A percentile compares a stretch with the other conserved stretches of the same genome.
These are phyloP conservation scores for Netelia virgata DNA, from an alignment of 2,888 invertebrate genomes.

Conservation along the genomic window DNA sequence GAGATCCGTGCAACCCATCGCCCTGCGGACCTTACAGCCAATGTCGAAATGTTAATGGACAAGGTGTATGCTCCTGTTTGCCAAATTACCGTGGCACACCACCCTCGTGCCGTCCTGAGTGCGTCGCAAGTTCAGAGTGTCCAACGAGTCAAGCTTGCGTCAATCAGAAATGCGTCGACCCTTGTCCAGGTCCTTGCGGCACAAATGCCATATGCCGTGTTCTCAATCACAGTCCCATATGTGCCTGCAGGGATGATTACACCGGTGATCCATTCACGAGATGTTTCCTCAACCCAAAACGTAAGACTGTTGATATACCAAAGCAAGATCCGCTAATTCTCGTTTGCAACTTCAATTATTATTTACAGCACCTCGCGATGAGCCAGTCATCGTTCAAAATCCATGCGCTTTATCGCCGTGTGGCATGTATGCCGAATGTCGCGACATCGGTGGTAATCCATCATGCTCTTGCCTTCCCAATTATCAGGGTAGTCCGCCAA, in stretches of 20 bases:
- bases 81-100: conserved; percentile 92
- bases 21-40: conserved; percentile 94
- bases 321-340: neutral
- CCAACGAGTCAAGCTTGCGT: conserved; percentile 92
- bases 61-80: conserved; percentile 92
- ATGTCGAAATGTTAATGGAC: conserved; percentile 89
- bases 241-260: conserved; percentile 92
- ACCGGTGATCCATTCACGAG: conserved; percentile 90
- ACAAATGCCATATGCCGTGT: conserved; percentile 92
- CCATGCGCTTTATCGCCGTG: conserved; percentile 94
- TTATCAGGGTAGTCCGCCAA: conserved; percentile 92
- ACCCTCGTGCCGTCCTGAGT: conserved; percentile 93
- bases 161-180: conserved; percentile 92
- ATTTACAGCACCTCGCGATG: conserved; percentile 84
- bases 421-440: conserved; percentile 94
- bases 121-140: conserved; percentile 92
- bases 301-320: conserved; percentile 87
- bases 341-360: neutral
- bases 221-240: conserved; percentile 92
- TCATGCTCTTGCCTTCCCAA: conserved; percentile 93
- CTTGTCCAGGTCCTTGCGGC: conserved; percentile 92
- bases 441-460: conserved; percentile 90
- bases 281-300: conserved; percentile 88
- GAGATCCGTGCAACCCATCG: conserved; percentile 83
- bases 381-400: conserved; percentile 84